phyloP scores from a whole-genome alignment of 1,140 invertebrate genomes.

The Probaryconus sp. region DNA sequence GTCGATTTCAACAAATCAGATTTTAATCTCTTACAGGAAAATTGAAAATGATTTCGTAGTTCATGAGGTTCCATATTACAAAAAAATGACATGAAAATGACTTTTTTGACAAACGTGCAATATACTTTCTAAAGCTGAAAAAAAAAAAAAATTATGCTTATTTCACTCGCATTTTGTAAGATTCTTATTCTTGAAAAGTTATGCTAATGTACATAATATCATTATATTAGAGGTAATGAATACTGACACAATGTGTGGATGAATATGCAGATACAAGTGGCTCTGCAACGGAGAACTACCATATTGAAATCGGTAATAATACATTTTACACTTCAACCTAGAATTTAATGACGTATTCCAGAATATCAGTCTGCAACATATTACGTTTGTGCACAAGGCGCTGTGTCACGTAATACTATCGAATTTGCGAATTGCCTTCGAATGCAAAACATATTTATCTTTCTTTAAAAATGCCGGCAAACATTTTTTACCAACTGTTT shows the following conservation, averaged over 20 bases:
- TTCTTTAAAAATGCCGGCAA: constrained; percentile 4
- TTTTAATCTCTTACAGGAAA: no score
- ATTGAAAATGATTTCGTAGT: no score
- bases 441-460: constrained; percentile 4
- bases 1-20: no score
- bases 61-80: no score
- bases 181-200: constrained; percentile 23
- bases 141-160: background rate
- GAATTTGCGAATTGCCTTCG: constrained; percentile 31
- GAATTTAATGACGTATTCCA: constrained; percentile 31
- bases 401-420: constrained; percentile 22
- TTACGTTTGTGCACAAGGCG: constrained; percentile 6
- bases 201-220: constrained; percentile 50
- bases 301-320: constrained; percentile 51
- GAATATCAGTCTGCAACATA: constrained; percentile 18
- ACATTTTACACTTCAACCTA: constrained; percentile 29
- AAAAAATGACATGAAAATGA: no score
- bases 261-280: constrained; percentile 51
- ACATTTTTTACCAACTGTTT: background rate
- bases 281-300: constrained; percentile 38
- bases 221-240: constrained; percentile 56
- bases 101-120: no score
- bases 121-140: no score
- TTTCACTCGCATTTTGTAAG: constrained; percentile 31
- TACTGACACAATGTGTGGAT: constrained; percentile 37